Evolutionary conservation across 2,113 vertebrate genomes (phyloP), one percentile per base, ranked within the genome.

Genomic region (Gopherus evgoodei): DNA sequence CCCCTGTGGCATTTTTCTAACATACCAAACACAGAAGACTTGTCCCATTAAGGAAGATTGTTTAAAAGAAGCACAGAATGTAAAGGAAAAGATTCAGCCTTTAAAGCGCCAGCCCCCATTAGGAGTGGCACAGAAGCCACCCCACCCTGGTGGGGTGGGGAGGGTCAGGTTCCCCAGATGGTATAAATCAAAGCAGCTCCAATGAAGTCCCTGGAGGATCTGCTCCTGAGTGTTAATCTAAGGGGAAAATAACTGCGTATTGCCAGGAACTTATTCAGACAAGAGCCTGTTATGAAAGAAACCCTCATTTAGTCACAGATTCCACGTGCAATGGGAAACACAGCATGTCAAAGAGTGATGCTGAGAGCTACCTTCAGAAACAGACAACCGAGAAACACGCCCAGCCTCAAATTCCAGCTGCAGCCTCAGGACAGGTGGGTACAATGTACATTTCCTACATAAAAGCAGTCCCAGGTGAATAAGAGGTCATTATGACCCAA

Each of bases 391-490:
- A 95, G 82, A 94, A 96, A 90, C 62, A 92, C 0, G 24, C 62
- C 53, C 81, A 50, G 42, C 81, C 35, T 54, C 65, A 86, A 92
- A 89, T 93, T 93, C 90, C 93, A 93, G 75, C 75, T 95, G 89
- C 87, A 95, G 54, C 6, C 56, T 78, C 24, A 24, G 81, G 88
- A 95, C 75, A 81, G 83, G 94, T 52, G 90, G 56, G 78, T 59
- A 91, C 75, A 21, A 8, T 13, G 4, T 88, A 16, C 52, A 59
- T 89, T 94, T 90, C 83, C 49, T 86, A 4, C 80, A 59, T 62
- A 95, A 94, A 94, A 93, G 80, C 91, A 81, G 54, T 90, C 94
- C 91, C 95, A 96, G 90, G 86, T 93, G 95, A 80, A 44, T 54
- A 54, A 86, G 25, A 91, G 52, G 22, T 95, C 87, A 21, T 81